Evolutionary conservation across 2,797 vertebrate genomes (phyloP).

Genomic region (Allobates femoralis): DNA sequence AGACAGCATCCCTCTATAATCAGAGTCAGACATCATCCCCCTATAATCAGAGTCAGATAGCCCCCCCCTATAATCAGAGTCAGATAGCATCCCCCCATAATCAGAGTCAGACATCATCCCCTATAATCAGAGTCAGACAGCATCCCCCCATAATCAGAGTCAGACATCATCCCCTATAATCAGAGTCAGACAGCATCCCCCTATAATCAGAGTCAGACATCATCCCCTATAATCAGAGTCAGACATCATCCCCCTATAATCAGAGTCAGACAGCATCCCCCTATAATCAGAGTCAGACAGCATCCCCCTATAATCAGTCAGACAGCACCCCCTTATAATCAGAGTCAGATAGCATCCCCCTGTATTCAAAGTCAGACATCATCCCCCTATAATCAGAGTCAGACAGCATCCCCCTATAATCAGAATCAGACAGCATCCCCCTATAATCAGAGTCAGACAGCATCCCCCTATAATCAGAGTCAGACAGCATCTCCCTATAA

Average conservation of each 20-base stretch:
- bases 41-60: not conserved
- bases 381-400: not conserved
- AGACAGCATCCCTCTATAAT: not conserved
- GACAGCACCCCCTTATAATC: not conserved
- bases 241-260: not conserved
- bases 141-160: not conserved
- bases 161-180: not conserved
- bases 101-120: not conserved
- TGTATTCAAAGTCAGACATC: not conserved
- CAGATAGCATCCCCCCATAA: not conserved
- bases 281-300: not conserved
- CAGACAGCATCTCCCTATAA: not conserved
- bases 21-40: not conserved
- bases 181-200: not conserved
- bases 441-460: not conserved
- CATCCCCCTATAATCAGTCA: not conserved
- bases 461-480: not conserved
- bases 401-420: not conserved
- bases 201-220: not conserved
- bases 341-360: not conserved
- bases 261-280: not conserved
- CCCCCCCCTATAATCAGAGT: not conserved
- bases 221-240: not conserved
- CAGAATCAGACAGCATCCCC: not conserved
- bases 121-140: not conserved